phyloP scores from a whole-genome alignment of 2,888 invertebrate species.

The Leucozona laternaria region DNA sequence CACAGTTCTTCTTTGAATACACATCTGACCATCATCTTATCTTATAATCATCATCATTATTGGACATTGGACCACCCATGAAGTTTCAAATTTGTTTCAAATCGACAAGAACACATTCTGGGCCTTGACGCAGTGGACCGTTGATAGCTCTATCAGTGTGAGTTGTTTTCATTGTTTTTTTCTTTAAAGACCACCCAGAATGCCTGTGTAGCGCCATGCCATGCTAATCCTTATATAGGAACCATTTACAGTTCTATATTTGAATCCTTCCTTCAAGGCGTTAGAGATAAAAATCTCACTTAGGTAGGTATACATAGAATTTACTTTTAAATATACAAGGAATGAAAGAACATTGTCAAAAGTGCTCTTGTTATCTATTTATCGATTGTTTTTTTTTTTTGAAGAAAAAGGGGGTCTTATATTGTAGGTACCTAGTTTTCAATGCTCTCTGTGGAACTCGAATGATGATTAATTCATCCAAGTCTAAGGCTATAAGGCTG shows the following conservation, averaged over 20 bases:
- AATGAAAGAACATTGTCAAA: slow-evolving; percentile 37
- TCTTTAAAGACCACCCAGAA: slow-evolving; percentile 52
- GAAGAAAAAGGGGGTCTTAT: slow-evolving; percentile 34
- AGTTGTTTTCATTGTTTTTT: slow-evolving; percentile 12
- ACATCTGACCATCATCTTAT: slow-evolving; percentile 32
- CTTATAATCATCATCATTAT: slow-evolving; percentile 37
- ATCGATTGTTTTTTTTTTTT: slow-evolving; percentile 51
- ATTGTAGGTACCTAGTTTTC: slow-evolving; percentile 23
- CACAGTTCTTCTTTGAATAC: slow-evolving; percentile 23
- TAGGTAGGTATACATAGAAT: neutral
- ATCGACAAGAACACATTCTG: slow-evolving; percentile 48
- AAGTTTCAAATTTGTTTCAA: slow-evolving; percentile 52
- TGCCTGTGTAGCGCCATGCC: slow-evolving; percentile 44
- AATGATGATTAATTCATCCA: slow-evolving; percentile 44
- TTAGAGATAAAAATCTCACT: slow-evolving; percentile 54
- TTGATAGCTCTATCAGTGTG: slow-evolving; percentile 56
- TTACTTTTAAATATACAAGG: neutral
- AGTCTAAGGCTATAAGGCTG: no score
- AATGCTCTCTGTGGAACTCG: slow-evolving; percentile 12
- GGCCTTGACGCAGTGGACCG: neutral
- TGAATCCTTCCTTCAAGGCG: slow-evolving; percentile 47
- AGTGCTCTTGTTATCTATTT: slow-evolving; percentile 67
- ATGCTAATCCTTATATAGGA: slow-evolving; percentile 21
- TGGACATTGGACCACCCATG: slow-evolving; percentile 38
- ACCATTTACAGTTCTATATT: slow-evolving; percentile 46